These are phyloP conservation scores for Tetramorium simillimum DNA, from an alignment of 1,140 invertebrate species.

Conservation along the genomic window DNA sequence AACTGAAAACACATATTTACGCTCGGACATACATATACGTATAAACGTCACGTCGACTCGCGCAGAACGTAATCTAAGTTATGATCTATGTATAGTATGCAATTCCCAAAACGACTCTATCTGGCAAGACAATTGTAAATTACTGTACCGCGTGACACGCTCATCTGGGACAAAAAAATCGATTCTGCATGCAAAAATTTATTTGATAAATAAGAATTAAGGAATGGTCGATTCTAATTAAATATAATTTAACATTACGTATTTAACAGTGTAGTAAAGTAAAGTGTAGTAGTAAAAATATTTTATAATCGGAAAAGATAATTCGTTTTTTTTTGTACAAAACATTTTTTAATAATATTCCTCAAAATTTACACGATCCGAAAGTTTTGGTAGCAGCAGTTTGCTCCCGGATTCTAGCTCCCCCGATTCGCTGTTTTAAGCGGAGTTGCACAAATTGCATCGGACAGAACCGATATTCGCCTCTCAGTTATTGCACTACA, in stretches of 20 bases:
- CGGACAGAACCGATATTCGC: slow-evolving; percentile 35
- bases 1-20: slow-evolving; percentile 55
- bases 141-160: neutral
- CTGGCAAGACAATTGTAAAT: slow-evolving; percentile 1
- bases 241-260: too few relatives aligned
- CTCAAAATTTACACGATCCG: neutral
- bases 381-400: neutral
- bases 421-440: neutral
- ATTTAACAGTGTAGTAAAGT: too few relatives aligned
- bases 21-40: slow-evolving; percentile 7
- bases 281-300: neutral
- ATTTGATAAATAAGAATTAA: too few relatives aligned
- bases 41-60: slow-evolving; percentile 18
- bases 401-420: neutral
- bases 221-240: too few relatives aligned
- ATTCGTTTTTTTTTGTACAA: neutral
- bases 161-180: neutral
- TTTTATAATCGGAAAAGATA: neutral
- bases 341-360: neutral
- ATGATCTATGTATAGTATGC: slow-evolving; percentile 6
- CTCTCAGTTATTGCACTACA: slow-evolving; percentile 50
- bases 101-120: slow-evolving; percentile 40
- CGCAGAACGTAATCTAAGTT: slow-evolving; percentile 25
- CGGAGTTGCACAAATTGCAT: slow-evolving; percentile 35
- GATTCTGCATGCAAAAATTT: neutral